phyloP scores from a whole-genome alignment of 2,797 vertebrate genomes.

The Clangula hyemalis region DNA sequence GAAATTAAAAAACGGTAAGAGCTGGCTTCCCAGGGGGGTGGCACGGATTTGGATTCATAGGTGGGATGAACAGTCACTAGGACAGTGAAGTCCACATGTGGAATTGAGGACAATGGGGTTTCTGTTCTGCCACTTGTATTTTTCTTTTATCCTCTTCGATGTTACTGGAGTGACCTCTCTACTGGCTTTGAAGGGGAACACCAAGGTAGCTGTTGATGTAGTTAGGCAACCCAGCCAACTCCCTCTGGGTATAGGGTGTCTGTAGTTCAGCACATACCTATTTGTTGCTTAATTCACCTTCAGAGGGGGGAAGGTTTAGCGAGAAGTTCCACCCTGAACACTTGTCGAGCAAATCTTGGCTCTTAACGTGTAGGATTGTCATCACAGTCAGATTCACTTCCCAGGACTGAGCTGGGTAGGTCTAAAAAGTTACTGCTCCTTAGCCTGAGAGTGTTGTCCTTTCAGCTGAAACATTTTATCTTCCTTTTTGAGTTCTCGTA shows the following conservation, averaged over 20 bases:
- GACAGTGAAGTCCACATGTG: background rate
- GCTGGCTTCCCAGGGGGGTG: background rate
- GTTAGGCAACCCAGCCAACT: background rate
- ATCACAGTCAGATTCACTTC: background rate
- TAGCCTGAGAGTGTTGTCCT: background rate
- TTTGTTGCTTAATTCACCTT: background rate
- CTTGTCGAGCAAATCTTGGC: background rate
- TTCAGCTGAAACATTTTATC: background rate
- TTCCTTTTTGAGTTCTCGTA: background rate
- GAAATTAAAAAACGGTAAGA: constrained; percentile 89
- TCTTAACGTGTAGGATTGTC: background rate
- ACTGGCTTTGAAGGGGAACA: background rate
- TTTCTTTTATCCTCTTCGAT: background rate
- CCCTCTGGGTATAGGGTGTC: background rate
- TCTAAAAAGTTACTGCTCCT: background rate
- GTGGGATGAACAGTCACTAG: background rate
- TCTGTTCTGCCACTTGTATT: background rate
- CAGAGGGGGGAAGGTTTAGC: background rate
- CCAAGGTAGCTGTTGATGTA: background rate
- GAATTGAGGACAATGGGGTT: background rate
- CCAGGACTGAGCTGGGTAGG: background rate
- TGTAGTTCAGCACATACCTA: background rate
- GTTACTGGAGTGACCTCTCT: background rate
- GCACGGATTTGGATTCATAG: background rate
- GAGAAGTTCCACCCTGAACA: background rate